Conservation (phyloP, 2,113 vertebrate species). For the Leucopsar rothschildi region DNA sequence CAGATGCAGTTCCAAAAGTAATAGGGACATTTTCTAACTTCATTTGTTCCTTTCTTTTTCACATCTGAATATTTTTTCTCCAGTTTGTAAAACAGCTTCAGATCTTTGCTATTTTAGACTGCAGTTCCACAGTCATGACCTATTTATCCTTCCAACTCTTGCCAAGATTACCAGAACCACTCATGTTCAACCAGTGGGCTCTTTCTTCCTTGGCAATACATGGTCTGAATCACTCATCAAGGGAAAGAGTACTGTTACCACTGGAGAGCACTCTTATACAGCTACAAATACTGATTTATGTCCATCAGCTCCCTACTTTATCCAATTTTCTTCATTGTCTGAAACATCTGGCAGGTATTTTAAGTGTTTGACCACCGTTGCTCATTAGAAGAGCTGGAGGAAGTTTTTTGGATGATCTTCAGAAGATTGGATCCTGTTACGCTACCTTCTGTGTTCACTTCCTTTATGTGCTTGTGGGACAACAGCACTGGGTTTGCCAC, state of each 20-base stretch:
- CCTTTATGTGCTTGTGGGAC: background rate
- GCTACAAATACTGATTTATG: background rate
- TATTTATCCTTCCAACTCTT: background rate
- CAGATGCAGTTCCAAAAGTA: background rate
- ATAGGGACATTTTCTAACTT: background rate
- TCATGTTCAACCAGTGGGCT: background rate
- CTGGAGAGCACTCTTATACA: slow-evolving; percentile 49
- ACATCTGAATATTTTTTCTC: background rate
- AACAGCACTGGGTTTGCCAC: background rate
- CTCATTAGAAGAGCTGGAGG: background rate
- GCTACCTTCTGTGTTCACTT: background rate
- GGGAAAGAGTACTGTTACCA: background rate
- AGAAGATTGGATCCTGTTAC: background rate
- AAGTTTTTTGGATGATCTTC: background rate
- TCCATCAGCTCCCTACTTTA: background rate
- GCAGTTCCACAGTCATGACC: background rate
- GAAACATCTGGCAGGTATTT: background rate
- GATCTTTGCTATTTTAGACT: background rate
- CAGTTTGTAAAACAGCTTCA: background rate
- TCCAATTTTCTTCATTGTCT: background rate
- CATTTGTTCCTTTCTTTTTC: background rate
- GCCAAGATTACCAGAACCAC: background rate
- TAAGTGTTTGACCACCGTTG: background rate
- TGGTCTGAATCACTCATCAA: background rate
- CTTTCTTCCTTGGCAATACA: background rate